Evolutionary conservation across 1,140 invertebrate genomes (phyloP).

Genomic region (Pseudomyrmex concolor): DNA sequence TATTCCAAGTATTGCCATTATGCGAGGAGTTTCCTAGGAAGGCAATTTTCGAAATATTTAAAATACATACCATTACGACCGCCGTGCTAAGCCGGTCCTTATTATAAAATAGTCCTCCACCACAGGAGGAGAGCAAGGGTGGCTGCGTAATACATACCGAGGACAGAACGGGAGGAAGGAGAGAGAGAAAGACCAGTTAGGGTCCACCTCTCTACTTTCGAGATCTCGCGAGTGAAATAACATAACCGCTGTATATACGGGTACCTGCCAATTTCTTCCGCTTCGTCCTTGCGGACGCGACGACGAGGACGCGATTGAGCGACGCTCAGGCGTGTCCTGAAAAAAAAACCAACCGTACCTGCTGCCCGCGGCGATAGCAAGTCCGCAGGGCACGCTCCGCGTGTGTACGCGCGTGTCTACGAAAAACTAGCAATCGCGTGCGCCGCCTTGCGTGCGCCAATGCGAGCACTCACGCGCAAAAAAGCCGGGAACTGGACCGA

Average conservation of each 20-base stretch:
- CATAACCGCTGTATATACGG: conserved; percentile 35
- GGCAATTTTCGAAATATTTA: conserved; percentile 85
- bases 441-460: conserved; percentile 40
- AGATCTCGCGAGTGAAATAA: conserved; percentile 50
- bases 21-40: conserved; percentile 82
- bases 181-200: not conserved
- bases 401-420: conserved; percentile 21
- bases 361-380: conserved; percentile 1
- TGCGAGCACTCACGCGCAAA: conserved; percentile 49
- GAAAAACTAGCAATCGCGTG: conserved; percentile 57
- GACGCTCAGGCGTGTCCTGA: not conserved
- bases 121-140: conserved; percentile 35
- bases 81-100: conserved; percentile 76
- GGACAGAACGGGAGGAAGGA: conserved; percentile 3
- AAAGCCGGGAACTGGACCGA: conserved; percentile 48
- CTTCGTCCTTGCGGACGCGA: conserved; percentile 54
- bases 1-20: conserved; percentile 84
- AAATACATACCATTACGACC: conserved; percentile 82
- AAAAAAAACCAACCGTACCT: not conserved
- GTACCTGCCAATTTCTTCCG: conserved; percentile 67
- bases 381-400: not conserved
- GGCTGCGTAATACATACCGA: conserved; percentile 58
- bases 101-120: conserved; percentile 80
- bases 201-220: conserved; percentile 23
- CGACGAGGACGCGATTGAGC: not conserved